These are phyloP conservation scores for Coleophora deauratella DNA, from an alignment of 2,888 invertebrate species.

Conservation along the genomic window DNA sequence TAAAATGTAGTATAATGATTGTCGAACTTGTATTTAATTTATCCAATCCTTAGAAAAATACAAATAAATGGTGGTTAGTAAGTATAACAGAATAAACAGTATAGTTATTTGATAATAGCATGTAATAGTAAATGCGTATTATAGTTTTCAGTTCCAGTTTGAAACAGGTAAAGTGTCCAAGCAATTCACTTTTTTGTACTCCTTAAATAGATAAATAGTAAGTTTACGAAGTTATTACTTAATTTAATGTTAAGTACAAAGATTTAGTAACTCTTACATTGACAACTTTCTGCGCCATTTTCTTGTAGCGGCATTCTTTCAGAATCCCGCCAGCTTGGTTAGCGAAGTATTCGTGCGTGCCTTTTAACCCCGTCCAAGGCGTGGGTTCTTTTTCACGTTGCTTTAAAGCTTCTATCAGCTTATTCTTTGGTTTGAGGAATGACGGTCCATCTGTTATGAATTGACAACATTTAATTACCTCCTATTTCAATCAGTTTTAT, in stretches of 20 bases:
- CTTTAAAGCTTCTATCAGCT: constrained; percentile 21
- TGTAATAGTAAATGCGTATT: not conserved
- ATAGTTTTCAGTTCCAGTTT: constrained; percentile 13
- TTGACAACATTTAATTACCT: too few relatives aligned
- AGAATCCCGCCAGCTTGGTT: constrained; percentile 26
- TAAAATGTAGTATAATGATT: constrained; percentile 65
- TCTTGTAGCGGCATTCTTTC: constrained; percentile 32
- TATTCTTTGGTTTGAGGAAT: constrained; percentile 16
- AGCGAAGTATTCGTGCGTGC: constrained; percentile 34
- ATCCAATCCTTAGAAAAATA: not conserved
- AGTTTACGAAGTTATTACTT: too few relatives aligned
- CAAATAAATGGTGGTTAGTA: too few relatives aligned
- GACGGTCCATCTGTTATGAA: not conserved
- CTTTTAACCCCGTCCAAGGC: constrained; percentile 25
- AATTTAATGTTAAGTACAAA: too few relatives aligned
- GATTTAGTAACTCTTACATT: constrained; percentile 31
- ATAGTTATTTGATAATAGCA: not conserved
- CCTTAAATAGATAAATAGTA: constrained; percentile 28
- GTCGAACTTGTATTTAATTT: constrained; percentile 44
- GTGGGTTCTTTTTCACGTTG: constrained; percentile 23
- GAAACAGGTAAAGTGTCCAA: constrained; percentile 27
- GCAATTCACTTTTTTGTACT: constrained; percentile 32
- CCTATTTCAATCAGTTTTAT: too few relatives aligned
- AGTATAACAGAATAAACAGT: too few relatives aligned
- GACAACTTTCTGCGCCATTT: constrained; percentile 34